phyloP scores from a whole-genome alignment of 2,797 vertebrate species.

The Tarsius wallacei region DNA sequence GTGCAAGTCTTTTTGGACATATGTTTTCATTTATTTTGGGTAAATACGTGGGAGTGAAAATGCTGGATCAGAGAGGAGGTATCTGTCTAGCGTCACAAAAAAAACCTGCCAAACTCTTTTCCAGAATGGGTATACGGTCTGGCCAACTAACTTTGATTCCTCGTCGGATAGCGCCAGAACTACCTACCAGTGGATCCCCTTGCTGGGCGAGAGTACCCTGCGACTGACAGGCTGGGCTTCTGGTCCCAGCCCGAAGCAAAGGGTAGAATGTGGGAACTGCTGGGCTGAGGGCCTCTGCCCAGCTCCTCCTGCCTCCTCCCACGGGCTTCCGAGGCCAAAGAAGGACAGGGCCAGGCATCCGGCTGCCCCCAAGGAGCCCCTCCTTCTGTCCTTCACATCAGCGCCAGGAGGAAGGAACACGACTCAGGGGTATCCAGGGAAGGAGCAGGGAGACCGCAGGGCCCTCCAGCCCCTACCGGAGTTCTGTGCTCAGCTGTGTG shows the following conservation, averaged over 20 bases:
- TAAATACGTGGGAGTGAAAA: slow-evolving; percentile 61
- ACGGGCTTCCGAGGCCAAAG: neutral
- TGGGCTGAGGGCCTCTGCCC: neutral
- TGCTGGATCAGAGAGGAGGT: slow-evolving; percentile 19
- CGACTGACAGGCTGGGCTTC: neutral
- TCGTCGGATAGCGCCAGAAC: neutral
- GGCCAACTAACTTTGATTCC: neutral
- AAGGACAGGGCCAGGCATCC: neutral
- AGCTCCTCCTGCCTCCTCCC: no score
- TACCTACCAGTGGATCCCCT: neutral
- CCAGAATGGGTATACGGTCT: slow-evolving; percentile 11
- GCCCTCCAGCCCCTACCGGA: neutral
- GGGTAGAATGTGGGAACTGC: neutral
- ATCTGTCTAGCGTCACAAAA: neutral
- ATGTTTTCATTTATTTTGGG: slow-evolving; percentile 67
- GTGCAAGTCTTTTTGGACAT: slow-evolving; percentile 31
- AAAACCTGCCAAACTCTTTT: slow-evolving; percentile 22
- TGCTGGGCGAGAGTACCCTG: neutral
- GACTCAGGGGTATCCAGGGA: neutral
- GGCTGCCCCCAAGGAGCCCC: neutral
- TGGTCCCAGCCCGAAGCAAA: neutral
- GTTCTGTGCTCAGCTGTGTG: neutral
- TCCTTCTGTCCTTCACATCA: neutral
- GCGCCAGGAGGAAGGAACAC: neutral
- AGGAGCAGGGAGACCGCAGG: no score